A percentile compares a stretch with the other conserved stretches of the same genome.
Conservation (phyloP, 2,888 invertebrate species). For the Hypselothyrea guttata region DNA sequence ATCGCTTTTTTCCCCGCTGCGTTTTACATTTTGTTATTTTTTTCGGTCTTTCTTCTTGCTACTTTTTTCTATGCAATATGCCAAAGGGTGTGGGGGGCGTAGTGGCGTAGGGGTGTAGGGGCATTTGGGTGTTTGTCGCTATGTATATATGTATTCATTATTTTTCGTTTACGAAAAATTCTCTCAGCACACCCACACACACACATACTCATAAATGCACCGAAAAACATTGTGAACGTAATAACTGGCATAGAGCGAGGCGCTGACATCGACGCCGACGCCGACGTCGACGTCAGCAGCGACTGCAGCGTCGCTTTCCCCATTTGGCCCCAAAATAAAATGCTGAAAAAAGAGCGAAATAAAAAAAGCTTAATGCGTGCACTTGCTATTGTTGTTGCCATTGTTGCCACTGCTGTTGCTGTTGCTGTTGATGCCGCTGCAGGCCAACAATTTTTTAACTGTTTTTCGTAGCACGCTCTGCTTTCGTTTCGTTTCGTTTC, state of each 20-base stretch:
- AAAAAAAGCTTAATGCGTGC: slow-evolving; percentile 72
- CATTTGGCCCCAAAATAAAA: slow-evolving; percentile 62
- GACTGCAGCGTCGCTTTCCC: slow-evolving; percentile 50
- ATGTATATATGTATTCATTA: slow-evolving; percentile 68
- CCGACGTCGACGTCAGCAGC: slow-evolving; percentile 17
- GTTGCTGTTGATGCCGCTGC: slow-evolving; percentile 39
- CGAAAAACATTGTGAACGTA: slow-evolving; percentile 73
- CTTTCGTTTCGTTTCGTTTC: slow-evolving; percentile 7
- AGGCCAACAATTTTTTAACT: slow-evolving; percentile 67
- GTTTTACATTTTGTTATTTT: slow-evolving; percentile 60
- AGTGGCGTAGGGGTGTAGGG: neutral
- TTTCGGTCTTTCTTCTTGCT: slow-evolving; percentile 70
- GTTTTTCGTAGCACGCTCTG: slow-evolving; percentile 34
- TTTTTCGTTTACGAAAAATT: slow-evolving; percentile 78
- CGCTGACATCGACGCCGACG: slow-evolving; percentile 34
- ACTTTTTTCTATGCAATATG: slow-evolving; percentile 76
- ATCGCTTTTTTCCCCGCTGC: slow-evolving; percentile 79
- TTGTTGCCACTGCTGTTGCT: slow-evolving; percentile 29
- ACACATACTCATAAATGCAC: slow-evolving; percentile 26
- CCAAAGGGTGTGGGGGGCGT: slow-evolving; percentile 19
- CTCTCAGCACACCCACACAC: slow-evolving; percentile 51
- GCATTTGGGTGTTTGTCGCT: slow-evolving; percentile 45
- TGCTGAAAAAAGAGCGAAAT: slow-evolving; percentile 34
- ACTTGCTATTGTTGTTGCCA: slow-evolving; percentile 54
- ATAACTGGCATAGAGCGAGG: slow-evolving; percentile 70